Conservation (phyloP, 64 coral and sea anemone species). For the Anthopleura sola region DNA sequence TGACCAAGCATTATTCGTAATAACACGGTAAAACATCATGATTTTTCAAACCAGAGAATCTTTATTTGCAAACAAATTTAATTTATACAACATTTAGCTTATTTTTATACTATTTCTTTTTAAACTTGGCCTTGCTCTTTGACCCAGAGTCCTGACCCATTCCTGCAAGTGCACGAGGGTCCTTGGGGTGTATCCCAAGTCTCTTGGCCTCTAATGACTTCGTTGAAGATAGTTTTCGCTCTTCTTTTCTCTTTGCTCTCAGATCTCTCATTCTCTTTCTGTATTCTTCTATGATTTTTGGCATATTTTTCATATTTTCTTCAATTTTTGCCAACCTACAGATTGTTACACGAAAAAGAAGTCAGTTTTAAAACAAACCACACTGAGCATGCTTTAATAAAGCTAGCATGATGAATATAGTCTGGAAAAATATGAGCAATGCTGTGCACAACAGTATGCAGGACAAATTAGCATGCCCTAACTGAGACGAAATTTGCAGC, state of each 20-base stretch:
- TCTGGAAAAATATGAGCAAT: neutral
- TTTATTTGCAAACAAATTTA: neutral
- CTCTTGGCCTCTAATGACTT: conserved; percentile 76
- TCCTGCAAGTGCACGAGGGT: conserved; percentile 71
- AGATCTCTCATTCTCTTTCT: conserved; percentile 77
- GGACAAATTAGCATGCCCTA: too few relatives aligned
- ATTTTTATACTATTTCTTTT: conserved; percentile 30
- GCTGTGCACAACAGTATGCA: neutral
- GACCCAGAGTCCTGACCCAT: neutral
- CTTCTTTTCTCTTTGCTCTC: conserved; percentile 69
- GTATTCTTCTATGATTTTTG: conserved; percentile 84
- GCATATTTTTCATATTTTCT: conserved; percentile 99
- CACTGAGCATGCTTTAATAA: too few relatives aligned
- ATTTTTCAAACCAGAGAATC: neutral
- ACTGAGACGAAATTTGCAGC: too few relatives aligned
- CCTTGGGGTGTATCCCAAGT: conserved; percentile 74
- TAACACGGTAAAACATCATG: too few relatives aligned
- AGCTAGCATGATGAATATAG: too few relatives aligned
- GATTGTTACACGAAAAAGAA: conserved; percentile 14
- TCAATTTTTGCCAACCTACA: conserved; percentile 69
- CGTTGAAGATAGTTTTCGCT: conserved; percentile 58
- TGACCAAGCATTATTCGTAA: too few relatives aligned
- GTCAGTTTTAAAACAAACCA: too few relatives aligned
- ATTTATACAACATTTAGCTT: neutral
- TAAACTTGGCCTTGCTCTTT: conserved; percentile 63